These are phyloP conservation scores for Mesembrinibis cayennensis DNA, from an alignment of 2,113 vertebrate genomes.

Conservation along the genomic window DNA sequence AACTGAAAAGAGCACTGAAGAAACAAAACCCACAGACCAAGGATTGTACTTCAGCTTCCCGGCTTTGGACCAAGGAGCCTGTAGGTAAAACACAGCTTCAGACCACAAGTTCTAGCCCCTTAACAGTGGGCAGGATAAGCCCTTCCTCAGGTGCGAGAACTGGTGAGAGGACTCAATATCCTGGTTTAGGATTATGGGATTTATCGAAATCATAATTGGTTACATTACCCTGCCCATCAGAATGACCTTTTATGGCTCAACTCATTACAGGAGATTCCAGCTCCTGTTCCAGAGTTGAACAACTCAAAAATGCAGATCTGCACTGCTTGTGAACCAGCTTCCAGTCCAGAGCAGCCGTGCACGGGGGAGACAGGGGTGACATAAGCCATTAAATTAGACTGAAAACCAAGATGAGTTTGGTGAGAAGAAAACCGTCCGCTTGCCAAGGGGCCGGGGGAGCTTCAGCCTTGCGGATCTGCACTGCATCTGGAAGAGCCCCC, in stretches of 20 bases:
- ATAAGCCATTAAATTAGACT: not conserved
- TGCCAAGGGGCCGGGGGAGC: not conserved
- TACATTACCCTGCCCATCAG: not conserved
- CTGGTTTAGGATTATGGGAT: not conserved
- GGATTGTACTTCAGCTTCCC: not conserved
- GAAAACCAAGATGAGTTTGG: not conserved
- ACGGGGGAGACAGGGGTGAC: not conserved
- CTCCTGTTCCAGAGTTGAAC: not conserved
- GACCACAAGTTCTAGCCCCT: no score
- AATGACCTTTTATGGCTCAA: not conserved
- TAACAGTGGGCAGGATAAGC: rapidly evolving
- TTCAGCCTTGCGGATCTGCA: not conserved
- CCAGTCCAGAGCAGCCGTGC: not conserved
- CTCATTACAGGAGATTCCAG: not conserved
- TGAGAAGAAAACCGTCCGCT: not conserved
- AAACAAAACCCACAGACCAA: not conserved
- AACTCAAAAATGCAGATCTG: not conserved
- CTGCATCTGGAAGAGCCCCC: not conserved
- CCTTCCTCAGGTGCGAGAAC: not conserved
- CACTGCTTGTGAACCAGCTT: no score
- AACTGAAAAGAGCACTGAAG: not conserved
- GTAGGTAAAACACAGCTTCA: not conserved
- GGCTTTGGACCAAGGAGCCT: not conserved
- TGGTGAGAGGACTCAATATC: not conserved
- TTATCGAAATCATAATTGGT: not conserved